Evolutionary conservation across 2,797 vertebrate genomes (phyloP).

Genomic region (Sebastes vulpes): DNA sequence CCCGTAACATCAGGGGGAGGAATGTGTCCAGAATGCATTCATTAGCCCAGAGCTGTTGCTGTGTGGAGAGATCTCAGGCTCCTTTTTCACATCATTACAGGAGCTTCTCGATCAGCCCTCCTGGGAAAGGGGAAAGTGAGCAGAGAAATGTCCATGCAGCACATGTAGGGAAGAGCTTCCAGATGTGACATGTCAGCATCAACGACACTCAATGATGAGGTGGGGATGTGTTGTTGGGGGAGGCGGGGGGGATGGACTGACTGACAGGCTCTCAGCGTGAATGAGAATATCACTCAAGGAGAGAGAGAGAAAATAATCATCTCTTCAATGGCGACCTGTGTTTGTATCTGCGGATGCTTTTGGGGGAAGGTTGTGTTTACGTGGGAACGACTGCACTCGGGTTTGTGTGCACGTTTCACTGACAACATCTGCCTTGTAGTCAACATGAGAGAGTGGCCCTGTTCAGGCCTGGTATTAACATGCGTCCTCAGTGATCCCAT

Average conservation of each 20-base stretch:
- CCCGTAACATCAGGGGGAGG: constrained; percentile 13
- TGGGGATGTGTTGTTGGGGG: neutral
- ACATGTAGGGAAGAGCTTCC: constrained; percentile 80
- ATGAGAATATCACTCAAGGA: constrained; percentile 68
- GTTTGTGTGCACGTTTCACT: constrained; percentile 32
- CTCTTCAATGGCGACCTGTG: constrained; percentile 43
- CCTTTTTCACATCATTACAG: constrained; percentile 64
- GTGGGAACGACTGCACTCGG: neutral
- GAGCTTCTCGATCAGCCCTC: constrained; percentile 64
- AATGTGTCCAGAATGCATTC: constrained; percentile 40
- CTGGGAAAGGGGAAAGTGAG: constrained; percentile 66
- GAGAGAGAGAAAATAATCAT: constrained; percentile 66
- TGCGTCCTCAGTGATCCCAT: too few relatives aligned
- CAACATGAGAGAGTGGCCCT: neutral
- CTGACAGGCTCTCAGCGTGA: constrained; percentile 64
- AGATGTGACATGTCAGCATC: constrained; percentile 83
- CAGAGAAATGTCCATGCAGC: constrained; percentile 67
- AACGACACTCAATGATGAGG: constrained; percentile 64
- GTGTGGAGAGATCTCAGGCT: constrained; percentile 38
- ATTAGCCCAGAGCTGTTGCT: constrained; percentile 53
- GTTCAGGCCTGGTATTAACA: too few relatives aligned
- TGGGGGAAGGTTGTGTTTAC: constrained; percentile 25
- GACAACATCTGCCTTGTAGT: constrained; percentile 42
- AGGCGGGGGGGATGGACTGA: constrained; percentile 22
- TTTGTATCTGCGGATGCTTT: constrained; percentile 13